Percentiles rank a stretch among this genome's conserved stretches.
These are phyloP conservation scores for Scortum barcoo DNA, from an alignment of 2,113 vertebrate species.

Conservation along the genomic window DNA sequence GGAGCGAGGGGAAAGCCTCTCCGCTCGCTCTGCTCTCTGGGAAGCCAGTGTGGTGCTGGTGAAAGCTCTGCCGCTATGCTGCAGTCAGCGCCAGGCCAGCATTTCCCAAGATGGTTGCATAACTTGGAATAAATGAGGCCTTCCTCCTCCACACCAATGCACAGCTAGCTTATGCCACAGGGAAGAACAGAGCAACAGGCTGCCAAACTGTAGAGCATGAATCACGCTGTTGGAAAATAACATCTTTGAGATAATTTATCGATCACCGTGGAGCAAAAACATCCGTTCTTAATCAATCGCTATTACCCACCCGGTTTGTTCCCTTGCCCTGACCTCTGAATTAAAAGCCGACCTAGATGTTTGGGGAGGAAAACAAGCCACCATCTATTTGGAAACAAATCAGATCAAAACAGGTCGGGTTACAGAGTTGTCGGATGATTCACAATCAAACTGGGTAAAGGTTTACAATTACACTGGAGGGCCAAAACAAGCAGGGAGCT, in stretches of 20 bases:
- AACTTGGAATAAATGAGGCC: conserved; percentile 80
- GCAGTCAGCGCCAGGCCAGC: conserved; percentile 70
- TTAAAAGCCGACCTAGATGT: neutral
- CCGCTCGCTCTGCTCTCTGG: conserved; percentile 50
- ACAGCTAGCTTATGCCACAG: conserved; percentile 59
- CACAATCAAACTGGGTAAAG: neutral
- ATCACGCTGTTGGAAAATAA: conserved; percentile 55
- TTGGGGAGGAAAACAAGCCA: neutral
- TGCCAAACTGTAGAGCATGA: conserved; percentile 66
- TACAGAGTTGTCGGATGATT: neutral
- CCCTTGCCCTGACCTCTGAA: conserved; percentile 5
- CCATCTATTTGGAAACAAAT: neutral
- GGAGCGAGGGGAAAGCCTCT: conserved; percentile 61
- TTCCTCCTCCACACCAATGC: conserved; percentile 81
- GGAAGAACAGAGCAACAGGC: conserved; percentile 73
- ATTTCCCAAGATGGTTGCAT: conserved; percentile 82
- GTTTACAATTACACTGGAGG: conserved; percentile 6
- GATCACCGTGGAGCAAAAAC: conserved; percentile 29
- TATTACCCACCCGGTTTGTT: conserved; percentile 4
- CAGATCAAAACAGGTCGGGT: conserved; percentile 7
- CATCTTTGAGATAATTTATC: conserved; percentile 36
- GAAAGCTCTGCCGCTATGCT: conserved; percentile 64
- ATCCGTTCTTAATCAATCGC: conserved; percentile 28
- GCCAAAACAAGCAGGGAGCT: conserved; percentile 1
- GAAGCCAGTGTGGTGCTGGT: conserved; percentile 58